Conservation (phyloP, 2,797 vertebrate genomes). For the Rhincodon typus region DNA sequence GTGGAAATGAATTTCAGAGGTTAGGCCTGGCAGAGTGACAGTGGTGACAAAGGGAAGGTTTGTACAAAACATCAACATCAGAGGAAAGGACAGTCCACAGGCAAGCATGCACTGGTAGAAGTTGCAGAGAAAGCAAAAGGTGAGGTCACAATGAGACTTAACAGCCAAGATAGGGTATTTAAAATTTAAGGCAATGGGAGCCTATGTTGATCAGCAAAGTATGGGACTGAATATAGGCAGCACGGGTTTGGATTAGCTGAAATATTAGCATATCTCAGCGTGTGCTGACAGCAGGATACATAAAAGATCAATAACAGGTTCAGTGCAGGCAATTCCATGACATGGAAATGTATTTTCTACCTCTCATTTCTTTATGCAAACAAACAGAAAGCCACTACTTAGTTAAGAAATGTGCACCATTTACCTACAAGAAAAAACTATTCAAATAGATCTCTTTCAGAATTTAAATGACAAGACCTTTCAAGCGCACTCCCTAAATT, state of each 20-base stretch:
- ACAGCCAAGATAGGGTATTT: not conserved
- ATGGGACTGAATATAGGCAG: not conserved
- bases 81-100: not conserved
- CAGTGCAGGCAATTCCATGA: not conserved
- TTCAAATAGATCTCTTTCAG: not conserved
- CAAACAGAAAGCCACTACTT: not conserved
- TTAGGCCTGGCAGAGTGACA: not conserved
- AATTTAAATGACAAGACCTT: not conserved
- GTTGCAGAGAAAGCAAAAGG: not conserved
- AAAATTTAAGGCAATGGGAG: not conserved
- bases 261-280: not conserved
- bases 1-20: not conserved
- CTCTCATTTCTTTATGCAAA: not conserved
- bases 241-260: not conserved
- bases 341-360: not conserved
- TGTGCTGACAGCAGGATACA: not conserved
- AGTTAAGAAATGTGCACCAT: not conserved
- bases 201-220: not conserved
- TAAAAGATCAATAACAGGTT: not conserved
- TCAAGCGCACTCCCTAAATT: not conserved
- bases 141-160: not conserved
- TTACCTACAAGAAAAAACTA: not conserved
- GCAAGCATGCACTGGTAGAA: conserved; percentile 44
- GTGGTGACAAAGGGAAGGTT: not conserved
- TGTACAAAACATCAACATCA: conserved; percentile 26